Percentiles rank a stretch among this genome's conserved stretches.
Conservation (phyloP, 2,888 invertebrate genomes). For the Catocala sponsa region DNA sequence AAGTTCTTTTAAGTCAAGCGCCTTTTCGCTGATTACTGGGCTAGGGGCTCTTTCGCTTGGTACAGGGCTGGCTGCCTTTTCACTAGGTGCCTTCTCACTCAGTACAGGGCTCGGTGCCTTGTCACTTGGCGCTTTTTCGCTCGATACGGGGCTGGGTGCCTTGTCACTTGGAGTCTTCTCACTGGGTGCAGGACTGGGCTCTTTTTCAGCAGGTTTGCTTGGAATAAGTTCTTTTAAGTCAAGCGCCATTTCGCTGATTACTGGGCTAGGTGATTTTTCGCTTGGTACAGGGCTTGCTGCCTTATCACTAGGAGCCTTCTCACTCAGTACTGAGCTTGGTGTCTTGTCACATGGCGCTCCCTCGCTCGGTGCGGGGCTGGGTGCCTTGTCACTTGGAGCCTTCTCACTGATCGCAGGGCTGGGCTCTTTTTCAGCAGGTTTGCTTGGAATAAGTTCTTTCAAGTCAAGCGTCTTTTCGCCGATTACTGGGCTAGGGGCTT, state of each 20-base stretch:
- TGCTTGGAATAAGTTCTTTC: too few species aligned
- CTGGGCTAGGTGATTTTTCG: neutral
- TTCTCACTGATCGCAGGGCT: neutral
- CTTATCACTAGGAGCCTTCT: neutral
- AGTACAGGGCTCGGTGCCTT: constrained; percentile 6
- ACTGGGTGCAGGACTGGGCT: constrained; percentile 14
- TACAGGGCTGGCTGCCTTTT: neutral
- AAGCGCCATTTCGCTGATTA: neutral
- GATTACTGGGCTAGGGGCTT: constrained; percentile 10
- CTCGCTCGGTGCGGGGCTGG: neutral
- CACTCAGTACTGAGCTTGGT: neutral
- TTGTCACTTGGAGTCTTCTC: constrained; percentile 16
- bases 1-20: neutral
- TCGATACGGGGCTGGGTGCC: constrained; percentile 9
- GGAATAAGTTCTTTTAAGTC: too few species aligned
- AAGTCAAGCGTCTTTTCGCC: constrained; percentile 5
- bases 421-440: constrained; percentile 1
- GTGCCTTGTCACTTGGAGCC: neutral
- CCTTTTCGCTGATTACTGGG: constrained; percentile 3
- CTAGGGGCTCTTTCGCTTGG: neutral
- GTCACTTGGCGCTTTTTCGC: constrained; percentile 8
- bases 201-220: constrained; percentile 1
- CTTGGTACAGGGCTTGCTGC: neutral
- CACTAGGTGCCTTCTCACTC: constrained; percentile 7
- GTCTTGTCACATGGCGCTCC: constrained; percentile 2